Evolutionary conservation across 2,113 vertebrate species (phyloP).

Genomic region (Xiphorhynchus elegans): DNA sequence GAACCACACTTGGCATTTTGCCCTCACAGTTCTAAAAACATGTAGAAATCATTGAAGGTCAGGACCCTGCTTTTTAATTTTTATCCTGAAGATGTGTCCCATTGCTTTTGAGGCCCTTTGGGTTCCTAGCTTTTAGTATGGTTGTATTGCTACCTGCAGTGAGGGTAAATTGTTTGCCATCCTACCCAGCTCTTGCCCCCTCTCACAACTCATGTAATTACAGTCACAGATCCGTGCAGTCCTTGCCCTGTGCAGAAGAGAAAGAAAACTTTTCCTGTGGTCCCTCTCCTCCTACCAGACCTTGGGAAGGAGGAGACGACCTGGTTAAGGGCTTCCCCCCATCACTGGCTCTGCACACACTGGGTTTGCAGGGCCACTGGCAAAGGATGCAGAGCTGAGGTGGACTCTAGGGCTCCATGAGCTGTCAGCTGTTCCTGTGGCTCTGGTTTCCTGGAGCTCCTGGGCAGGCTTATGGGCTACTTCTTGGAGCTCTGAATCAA

Average conservation of each 20-base stretch:
- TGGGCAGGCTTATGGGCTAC: not conserved
- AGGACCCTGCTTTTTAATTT: not conserved
- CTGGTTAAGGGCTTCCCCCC: fast-evolving
- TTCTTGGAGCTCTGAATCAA: not conserved
- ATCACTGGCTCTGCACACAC: not conserved
- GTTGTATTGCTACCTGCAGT: not conserved
- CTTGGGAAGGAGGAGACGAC: not conserved
- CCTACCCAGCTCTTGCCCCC: not conserved
- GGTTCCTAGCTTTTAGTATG: not conserved
- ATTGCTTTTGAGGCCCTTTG: not conserved
- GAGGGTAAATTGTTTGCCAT: not conserved
- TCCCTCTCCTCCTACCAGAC: not conserved
- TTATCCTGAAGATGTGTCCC: not conserved
- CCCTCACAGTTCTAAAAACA: not conserved
- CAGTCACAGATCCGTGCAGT: not conserved
- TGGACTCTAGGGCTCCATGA: not conserved
- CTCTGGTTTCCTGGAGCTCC: not conserved
- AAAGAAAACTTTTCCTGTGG: not conserved
- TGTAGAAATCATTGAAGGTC: not conserved
- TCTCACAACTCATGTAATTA: not conserved
- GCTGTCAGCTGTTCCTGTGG: not conserved
- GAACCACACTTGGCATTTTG: not conserved
- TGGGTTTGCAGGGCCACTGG: not conserved
- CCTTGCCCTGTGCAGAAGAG: not conserved
- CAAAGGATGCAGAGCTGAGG: not conserved